Conservation (phyloP, 37 sponge, comb jelly and placozoan species). For the Oopsacas minuta region DNA sequence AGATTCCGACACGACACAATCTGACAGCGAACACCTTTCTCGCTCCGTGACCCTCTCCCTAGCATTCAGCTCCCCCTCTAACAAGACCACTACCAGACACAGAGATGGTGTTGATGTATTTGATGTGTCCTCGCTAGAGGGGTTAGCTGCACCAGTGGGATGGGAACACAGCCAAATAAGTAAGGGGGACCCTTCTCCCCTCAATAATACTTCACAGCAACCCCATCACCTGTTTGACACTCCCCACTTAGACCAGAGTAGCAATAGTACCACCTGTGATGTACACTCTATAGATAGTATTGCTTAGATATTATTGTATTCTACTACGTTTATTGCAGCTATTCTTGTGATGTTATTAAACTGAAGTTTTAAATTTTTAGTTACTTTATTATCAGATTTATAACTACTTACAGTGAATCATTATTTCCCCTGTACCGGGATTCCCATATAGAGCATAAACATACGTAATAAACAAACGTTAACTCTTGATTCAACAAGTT, state of each 20-base stretch:
- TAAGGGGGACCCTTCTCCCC: not conserved
- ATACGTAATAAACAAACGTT: too few relatives aligned
- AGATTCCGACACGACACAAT: not conserved
- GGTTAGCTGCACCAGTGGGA: not conserved
- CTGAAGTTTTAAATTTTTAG: too few relatives aligned
- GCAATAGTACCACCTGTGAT: not conserved
- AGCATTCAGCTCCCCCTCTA: not conserved
- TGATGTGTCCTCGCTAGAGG: not conserved
- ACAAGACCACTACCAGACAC: conserved; percentile 13
- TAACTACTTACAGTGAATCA: too few relatives aligned
- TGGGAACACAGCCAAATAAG: not conserved
- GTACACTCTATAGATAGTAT: not conserved
- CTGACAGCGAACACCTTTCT: not conserved
- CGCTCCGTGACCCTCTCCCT: not conserved
- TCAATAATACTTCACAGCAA: not conserved
- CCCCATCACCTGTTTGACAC: not conserved
- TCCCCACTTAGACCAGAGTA: not conserved
- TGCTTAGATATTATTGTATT: not conserved
- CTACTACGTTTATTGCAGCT: too few relatives aligned
- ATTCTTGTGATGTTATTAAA: too few relatives aligned
- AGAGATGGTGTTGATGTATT: not conserved
- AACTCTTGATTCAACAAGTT: too few relatives aligned
- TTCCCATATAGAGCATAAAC: too few relatives aligned
- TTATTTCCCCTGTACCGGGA: too few relatives aligned
- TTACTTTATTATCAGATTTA: too few relatives aligned